Percentiles rank a stretch among this genome's conserved stretches.
Conservation (phyloP, 2,797 vertebrate species). For the Loriculus beryllinus region DNA sequence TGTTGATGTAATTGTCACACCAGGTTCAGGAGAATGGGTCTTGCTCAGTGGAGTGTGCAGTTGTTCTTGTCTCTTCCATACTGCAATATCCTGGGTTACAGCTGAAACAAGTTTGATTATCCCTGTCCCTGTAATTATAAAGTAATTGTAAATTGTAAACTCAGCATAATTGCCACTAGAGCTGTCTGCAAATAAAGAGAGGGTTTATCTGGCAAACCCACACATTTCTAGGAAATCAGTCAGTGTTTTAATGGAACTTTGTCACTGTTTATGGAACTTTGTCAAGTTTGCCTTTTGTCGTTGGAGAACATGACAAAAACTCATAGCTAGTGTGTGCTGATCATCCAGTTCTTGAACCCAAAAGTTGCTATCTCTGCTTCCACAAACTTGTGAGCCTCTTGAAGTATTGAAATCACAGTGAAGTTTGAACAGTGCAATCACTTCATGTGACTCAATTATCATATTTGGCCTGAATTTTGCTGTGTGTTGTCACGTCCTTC, state of each 20-base stretch:
- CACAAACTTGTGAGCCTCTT: not conserved
- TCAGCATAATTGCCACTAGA: not conserved
- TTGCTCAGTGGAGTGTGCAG: not conserved
- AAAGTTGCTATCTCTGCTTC: not conserved
- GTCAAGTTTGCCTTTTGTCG: not conserved
- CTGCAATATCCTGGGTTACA: not conserved
- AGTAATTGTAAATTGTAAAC: not conserved
- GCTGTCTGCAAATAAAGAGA: not conserved
- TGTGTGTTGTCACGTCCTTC: not conserved
- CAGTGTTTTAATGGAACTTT: not conserved
- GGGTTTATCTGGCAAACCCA: not conserved
- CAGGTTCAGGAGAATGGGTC: not conserved
- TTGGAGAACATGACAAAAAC: not conserved
- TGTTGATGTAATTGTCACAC: not conserved
- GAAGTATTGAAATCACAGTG: not conserved
- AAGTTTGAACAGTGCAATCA: not conserved
- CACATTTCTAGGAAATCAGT: not conserved
- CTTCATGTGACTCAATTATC: not conserved
- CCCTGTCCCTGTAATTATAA: not conserved
- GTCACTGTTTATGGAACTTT: too few relatives aligned
- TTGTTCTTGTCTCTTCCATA: not conserved
- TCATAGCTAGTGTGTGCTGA: not conserved
- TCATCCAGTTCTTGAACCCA: not conserved
- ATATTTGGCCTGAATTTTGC: not conserved
- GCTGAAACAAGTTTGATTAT: not conserved